These are phyloP conservation scores for Hylomyscus alleni DNA, from an alignment of 2,797 vertebrate genomes.

Conservation along the genomic window DNA sequence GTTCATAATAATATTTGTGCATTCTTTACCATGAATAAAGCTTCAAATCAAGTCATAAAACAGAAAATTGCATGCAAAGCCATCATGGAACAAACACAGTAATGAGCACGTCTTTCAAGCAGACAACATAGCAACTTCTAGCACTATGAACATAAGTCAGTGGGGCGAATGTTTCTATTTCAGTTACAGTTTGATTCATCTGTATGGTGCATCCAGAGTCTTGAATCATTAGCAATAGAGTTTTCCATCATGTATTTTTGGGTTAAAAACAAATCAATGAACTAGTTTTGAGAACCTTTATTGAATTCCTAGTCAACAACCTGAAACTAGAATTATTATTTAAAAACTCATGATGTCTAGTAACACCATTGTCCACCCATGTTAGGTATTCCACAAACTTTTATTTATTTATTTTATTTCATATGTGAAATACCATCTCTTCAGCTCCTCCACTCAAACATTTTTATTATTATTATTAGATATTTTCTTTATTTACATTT, in stretches of 20 bases:
- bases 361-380: not conserved
- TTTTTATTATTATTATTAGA: no score
- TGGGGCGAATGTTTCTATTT: not conserved
- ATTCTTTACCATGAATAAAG: not conserved
- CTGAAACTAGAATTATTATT: not conserved
- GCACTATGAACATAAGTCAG: not conserved
- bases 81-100: no score
- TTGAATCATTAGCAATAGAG: not conserved
- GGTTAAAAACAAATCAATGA: not conserved
- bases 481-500: no score
- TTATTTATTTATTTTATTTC: not conserved
- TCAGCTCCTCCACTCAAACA: no score
- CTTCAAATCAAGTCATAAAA: not conserved
- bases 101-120: not conserved
- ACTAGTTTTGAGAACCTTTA: not conserved
- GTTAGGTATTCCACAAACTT: not conserved
- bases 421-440: not conserved
- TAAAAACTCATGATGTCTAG: not conserved
- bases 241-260: no score
- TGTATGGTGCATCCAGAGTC: not conserved
- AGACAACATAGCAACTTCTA: not conserved
- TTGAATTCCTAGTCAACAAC: not conserved
- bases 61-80: not conserved
- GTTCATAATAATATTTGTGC: not conserved
- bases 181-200: not conserved